Base-by-base conservation (phyloP, 2,888 invertebrate genomes). In the Acrocyrtus sp. region DNA sequence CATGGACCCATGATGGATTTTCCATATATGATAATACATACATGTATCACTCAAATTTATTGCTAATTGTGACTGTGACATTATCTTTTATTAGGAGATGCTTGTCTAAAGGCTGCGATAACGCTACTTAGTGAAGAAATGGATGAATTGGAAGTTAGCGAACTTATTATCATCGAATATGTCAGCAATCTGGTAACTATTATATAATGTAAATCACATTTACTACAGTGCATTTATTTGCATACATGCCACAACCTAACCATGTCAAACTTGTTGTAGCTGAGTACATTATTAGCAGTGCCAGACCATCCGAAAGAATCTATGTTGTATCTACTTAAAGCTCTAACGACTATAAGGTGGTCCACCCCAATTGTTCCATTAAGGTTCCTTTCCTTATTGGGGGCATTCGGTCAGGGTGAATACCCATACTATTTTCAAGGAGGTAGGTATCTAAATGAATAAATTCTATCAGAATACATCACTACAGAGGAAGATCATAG, bases 31-130 rank as follows among this genome's bases (percentile, higher is more conserved):
- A n/a, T n/a, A n/a, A n/a, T n/a, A n/a, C n/a, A n/a, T n/a, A n/a
- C n/a, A n/a, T n/a, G n/a, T n/a, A n/a, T n/a, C n/a, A n/a, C n/a
- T n/a, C n/a, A n/a, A n/a, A n/a, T n/a, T n/a, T n/a, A n/a, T n/a
- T n/a, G n/a, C n/a, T n/a, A n/a, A n/a, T n/a, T n/a, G n/a, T n/a
- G n/a, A n/a, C n/a, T n/a, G n/a, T n/a, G n/a, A n/a, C n/a, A n/a
- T n/a, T n/a, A n/a, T n/a, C n/a, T n/a, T n/a, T n/a, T n/a, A n/a
- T n/a, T 82, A 94, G 96, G 94, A 68, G 97, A 98, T 86, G 94
- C 95, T 1, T 96, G 95, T 84, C 92, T 97, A 82, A 96, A 96
- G 85, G 93, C 95, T 27, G 91, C 95, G 0, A 88, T 98, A 19
- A 89, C 89, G 72, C 85, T 94, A 2, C 66, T 78, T 22, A 74